Percentiles rank a stretch among this genome's conserved stretches.
Conservation (phyloP, 2,797 vertebrate species). For the Microctenopoma steveboyesi region DNA sequence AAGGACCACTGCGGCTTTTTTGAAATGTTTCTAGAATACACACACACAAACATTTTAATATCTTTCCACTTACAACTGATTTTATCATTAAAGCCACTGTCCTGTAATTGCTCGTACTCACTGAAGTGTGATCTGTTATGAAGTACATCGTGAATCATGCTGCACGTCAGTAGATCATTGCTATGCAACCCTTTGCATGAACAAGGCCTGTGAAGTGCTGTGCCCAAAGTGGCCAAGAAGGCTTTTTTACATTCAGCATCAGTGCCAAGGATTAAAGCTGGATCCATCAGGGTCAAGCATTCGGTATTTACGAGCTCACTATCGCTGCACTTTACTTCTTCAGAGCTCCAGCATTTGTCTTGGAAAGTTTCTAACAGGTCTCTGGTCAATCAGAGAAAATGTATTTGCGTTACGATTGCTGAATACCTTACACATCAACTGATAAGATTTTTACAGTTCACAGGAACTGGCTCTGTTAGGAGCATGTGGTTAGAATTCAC, state of each 20-base stretch:
- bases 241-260: conserved; percentile 84
- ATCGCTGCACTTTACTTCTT: conserved; percentile 70
- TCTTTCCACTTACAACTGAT: background rate
- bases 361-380: conserved; percentile 77
- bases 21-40: conserved; percentile 50
- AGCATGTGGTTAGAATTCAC: no score
- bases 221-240: conserved; percentile 86
- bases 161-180: conserved; percentile 77
- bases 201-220: conserved; percentile 84
- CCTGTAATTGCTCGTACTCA: conserved; percentile 66
- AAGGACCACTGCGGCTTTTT: conserved; percentile 22
- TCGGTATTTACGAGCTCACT: conserved; percentile 65
- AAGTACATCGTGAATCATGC: conserved; percentile 83
- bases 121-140: conserved; percentile 87
- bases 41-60: background rate
- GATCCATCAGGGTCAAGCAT: conserved; percentile 83
- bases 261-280: conserved; percentile 78
- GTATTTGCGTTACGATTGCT: background rate
- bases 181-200: conserved; percentile 77
- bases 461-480: no score
- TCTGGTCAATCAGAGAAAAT: conserved; percentile 71
- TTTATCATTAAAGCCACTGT: background rate
- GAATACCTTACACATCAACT: background rate
- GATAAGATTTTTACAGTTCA: no score
- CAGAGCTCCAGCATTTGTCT: conserved; percentile 85